Conservation (phyloP, 2,888 invertebrate species). For the Nemurella pictetii region DNA sequence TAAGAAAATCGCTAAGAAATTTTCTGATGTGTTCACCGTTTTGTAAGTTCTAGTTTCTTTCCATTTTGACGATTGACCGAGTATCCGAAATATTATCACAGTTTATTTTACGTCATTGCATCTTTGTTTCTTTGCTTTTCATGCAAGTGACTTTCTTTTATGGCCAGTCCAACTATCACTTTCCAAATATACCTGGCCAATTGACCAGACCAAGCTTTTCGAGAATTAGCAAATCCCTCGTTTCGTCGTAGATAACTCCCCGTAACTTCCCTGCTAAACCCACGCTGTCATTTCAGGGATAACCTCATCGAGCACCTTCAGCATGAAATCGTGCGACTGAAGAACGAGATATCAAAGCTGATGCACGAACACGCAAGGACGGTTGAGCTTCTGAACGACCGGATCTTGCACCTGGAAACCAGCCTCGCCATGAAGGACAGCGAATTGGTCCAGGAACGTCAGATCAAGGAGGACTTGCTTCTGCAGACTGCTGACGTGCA, state of each 20-base stretch:
- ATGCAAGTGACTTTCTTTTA: not conserved
- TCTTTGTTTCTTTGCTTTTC: not conserved
- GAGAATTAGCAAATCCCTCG: not conserved
- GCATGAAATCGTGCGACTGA: slow-evolving; percentile 71
- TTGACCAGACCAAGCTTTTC: too few species aligned
- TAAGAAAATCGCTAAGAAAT: not conserved
- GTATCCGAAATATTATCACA: not conserved
- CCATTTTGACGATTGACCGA: not conserved
- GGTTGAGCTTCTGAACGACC: slow-evolving; percentile 56
- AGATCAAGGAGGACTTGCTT: slow-evolving; percentile 57
- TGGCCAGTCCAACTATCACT: not conserved
- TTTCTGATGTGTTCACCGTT: not conserved
- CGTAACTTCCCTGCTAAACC: not conserved
- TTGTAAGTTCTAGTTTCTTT: not conserved
- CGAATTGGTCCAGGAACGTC: slow-evolving; percentile 61
- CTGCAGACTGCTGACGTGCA: slow-evolving; percentile 55
- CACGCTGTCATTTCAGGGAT: slow-evolving; percentile 58
- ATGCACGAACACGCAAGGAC: slow-evolving; percentile 58
- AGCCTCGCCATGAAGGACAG: slow-evolving; percentile 60
- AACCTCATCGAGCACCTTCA: slow-evolving; percentile 78
- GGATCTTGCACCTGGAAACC: slow-evolving; percentile 56
- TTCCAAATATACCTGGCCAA: not conserved
- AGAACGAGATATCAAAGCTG: slow-evolving; percentile 59
- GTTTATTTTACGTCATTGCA: not conserved
- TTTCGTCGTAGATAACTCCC: not conserved